Percentiles rank a stretch among this genome's conserved stretches.
Evolutionary conservation across 2,888 invertebrate species (phyloP).

Genomic region (Diaprepes abbreviatus): DNA sequence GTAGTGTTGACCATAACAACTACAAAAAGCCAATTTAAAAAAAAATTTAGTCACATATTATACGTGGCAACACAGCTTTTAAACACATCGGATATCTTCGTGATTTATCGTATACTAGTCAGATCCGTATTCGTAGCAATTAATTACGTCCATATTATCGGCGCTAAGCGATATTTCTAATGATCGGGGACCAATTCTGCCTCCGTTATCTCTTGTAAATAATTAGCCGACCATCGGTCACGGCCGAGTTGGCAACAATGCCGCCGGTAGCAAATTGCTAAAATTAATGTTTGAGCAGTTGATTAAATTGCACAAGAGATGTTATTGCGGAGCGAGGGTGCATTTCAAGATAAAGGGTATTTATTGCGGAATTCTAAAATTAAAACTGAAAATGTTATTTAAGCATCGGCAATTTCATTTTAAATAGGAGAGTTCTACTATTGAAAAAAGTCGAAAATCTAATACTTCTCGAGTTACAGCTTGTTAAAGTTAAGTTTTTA

Average conservation of each 20-base stretch:
- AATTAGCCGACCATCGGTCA: constrained; percentile 49
- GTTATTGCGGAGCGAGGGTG: constrained; percentile 17
- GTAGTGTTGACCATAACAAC: too few relatives aligned
- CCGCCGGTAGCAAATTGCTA: constrained; percentile 43
- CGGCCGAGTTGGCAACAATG: constrained; percentile 41
- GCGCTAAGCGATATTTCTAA: constrained; percentile 50
- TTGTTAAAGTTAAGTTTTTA: too few relatives aligned
- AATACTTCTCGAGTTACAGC: too few relatives aligned
- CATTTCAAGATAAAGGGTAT: constrained; percentile 40
- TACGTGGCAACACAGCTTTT: constrained; percentile 13
- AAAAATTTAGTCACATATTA: too few relatives aligned
- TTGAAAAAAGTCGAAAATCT: too few relatives aligned
- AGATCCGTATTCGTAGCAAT: constrained; percentile 32
- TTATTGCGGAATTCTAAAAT: constrained; percentile 21
- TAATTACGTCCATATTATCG: constrained; percentile 50
- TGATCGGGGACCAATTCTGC: constrained; percentile 45
- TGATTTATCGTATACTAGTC: constrained; percentile 44
- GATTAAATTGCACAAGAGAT: constrained; percentile 45
- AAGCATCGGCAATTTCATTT: too few relatives aligned
- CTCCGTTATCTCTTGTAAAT: constrained; percentile 48
- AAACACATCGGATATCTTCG: constrained; percentile 39
- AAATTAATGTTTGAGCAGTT: constrained; percentile 43
- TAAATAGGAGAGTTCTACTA: too few relatives aligned
- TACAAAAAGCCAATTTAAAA: too few relatives aligned
- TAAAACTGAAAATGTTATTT: too few relatives aligned